Evolutionary conservation across 2,797 vertebrate species (phyloP).

Genomic region (Netta rufina): DNA sequence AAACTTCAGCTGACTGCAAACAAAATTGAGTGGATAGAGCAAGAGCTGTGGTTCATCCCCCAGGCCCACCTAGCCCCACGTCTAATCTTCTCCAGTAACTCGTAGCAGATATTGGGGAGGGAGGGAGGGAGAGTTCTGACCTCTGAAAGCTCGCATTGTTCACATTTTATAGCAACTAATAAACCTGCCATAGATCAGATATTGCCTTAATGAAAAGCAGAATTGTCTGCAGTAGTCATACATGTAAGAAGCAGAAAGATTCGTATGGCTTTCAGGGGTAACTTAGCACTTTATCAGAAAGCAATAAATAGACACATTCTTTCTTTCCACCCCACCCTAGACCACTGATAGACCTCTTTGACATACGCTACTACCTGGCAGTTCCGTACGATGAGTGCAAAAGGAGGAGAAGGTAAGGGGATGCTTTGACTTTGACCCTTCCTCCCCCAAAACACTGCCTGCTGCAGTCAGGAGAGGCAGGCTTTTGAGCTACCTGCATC

Average conservation of each 20-base stretch:
- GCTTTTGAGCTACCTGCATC: fast-evolving
- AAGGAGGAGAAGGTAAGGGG: constrained; percentile 86
- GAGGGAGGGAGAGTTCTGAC: background rate
- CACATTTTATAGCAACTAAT: fast-evolving
- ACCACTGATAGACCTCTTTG: constrained; percentile 85
- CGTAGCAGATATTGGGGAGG: background rate
- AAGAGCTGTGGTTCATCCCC: background rate
- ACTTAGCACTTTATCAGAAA: background rate
- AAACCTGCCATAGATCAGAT: fast-evolving
- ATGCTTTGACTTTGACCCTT: fast-evolving
- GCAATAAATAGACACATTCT: fast-evolving
- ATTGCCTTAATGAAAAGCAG: background rate
- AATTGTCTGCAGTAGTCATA: background rate
- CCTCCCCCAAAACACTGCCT: background rate
- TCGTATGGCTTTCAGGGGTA: background rate
- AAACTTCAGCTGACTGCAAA: background rate
- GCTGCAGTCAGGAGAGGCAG: too few relatives aligned
- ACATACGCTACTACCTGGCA: constrained; percentile 86
- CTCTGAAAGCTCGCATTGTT: background rate
- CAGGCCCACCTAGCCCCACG: background rate
- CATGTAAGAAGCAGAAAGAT: background rate
- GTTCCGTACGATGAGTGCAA: constrained; percentile 93
- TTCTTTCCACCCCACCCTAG: constrained; percentile 66
- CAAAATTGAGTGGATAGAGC: background rate
- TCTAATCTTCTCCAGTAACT: background rate